A percentile compares a stretch with the other conserved stretches of the same genome.
Evolutionary conservation across 2,888 invertebrate species (phyloP).

Genomic region (Leptopterna dolabrata): DNA sequence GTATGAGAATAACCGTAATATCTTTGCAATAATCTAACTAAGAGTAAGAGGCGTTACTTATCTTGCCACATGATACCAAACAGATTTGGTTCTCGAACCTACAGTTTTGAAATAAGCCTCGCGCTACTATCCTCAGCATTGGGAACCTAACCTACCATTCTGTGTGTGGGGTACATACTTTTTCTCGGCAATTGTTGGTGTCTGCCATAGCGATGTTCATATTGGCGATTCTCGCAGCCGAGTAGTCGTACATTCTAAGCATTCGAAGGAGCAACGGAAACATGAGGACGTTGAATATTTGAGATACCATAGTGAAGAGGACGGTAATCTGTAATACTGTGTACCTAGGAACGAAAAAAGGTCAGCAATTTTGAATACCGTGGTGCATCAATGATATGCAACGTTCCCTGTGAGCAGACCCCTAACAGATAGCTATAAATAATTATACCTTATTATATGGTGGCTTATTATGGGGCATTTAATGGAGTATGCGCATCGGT

Average conservation of each 20-base stretch:
- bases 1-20: no score
- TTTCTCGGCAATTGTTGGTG: slow-evolving; percentile 46
- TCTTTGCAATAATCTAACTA: no score
- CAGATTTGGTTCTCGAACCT: no score
- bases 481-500: no score
- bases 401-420: not conserved
- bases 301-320: not conserved
- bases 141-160: not conserved
- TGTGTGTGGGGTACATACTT: not conserved
- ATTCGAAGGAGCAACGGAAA: slow-evolving; percentile 10
- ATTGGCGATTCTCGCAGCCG: slow-evolving; percentile 9
- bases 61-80: no score
- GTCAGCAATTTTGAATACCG: not conserved
- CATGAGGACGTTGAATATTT: slow-evolving; percentile 35
- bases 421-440: no score
- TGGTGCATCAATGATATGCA: not conserved
- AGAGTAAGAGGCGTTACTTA: no score
- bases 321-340: not conserved
- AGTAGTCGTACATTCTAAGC: slow-evolving; percentile 38
- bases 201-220: slow-evolving; percentile 46
- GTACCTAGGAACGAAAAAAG: not conserved
- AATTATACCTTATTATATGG: no score
- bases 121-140: no score
- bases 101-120: no score
- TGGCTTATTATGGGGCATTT: no score